phyloP scores from a whole-genome alignment of 2,797 vertebrate species.

The Anableps anableps region DNA sequence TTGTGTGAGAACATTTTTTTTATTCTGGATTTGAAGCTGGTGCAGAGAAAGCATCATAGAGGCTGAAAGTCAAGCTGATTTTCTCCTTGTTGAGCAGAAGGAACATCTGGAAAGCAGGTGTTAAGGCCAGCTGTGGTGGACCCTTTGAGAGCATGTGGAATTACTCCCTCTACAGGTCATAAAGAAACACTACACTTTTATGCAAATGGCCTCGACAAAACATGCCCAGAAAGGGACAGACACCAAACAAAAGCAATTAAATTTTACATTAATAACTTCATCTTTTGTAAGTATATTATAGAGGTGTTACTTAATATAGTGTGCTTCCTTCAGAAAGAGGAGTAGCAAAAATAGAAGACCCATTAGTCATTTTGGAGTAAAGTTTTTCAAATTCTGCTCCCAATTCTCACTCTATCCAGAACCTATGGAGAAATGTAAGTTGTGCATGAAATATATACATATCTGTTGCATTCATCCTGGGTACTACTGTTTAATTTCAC shows the following conservation, averaged over 20 bases:
- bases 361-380: neutral
- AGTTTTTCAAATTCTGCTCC: neutral
- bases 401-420: no score
- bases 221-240: slow-evolving; percentile 37
- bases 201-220: slow-evolving; percentile 15
- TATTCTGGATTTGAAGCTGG: neutral
- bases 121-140: slow-evolving; percentile 66
- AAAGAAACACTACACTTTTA: slow-evolving; percentile 22
- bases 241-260: neutral
- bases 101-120: slow-evolving; percentile 85
- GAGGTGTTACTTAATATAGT: neutral
- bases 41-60: slow-evolving; percentile 42
- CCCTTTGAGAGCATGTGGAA: slow-evolving; percentile 44
- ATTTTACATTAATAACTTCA: neutral
- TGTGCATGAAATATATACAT: neutral
- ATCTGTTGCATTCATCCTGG: neutral
- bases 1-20: slow-evolving; percentile 36
- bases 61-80: slow-evolving; percentile 72
- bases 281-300: neutral
- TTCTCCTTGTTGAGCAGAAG: slow-evolving; percentile 54
- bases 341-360: neutral
- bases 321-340: neutral
- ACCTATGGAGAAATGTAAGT: neutral
- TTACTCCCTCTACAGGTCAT: slow-evolving; percentile 74
- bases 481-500: neutral